These are phyloP conservation scores for Eurytoma californica DNA, from an alignment of 2,888 invertebrate species.

Conservation along the genomic window DNA sequence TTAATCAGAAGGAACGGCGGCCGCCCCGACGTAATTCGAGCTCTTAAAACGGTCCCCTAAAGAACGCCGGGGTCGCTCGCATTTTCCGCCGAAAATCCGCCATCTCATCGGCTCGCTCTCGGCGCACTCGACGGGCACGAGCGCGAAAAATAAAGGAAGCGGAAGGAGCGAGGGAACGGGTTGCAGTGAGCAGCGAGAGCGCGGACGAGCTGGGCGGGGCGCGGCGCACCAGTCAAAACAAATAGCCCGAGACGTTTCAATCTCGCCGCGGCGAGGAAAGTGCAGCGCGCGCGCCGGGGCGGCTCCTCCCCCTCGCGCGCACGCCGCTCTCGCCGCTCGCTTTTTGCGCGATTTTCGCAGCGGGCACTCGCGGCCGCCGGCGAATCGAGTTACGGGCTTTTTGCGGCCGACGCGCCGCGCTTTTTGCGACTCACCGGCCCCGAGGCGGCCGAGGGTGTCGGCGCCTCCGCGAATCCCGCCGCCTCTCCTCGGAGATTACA, in stretches of 20 bases:
- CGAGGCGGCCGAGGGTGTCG: too few species aligned
- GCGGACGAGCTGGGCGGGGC: conserved; percentile 69
- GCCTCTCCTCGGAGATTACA: too few species aligned
- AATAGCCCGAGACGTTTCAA: conserved; percentile 72
- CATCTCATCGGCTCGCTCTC: not conserved
- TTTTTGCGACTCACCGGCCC: not conserved
- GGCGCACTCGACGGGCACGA: not conserved
- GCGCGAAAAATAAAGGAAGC: conserved; percentile 28
- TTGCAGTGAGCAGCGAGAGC: conserved; percentile 55
- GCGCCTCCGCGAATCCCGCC: too few species aligned
- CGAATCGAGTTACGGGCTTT: conserved; percentile 15
- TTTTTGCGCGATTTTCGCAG: not conserved
- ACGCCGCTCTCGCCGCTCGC: not conserved
- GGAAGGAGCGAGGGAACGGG: conserved; percentile 53
- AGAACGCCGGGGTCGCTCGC: too few species aligned
- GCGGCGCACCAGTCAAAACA: conserved; percentile 68
- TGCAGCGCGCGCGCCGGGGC: not conserved
- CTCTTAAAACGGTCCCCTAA: too few species aligned
- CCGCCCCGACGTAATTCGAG: too few species aligned
- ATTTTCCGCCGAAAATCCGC: conserved; percentile 1
- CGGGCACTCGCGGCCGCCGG: not conserved
- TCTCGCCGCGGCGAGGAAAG: conserved; percentile 51
- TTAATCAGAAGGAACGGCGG: too few species aligned
- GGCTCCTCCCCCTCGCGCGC: conserved; percentile 49
- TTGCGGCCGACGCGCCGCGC: not conserved